Percentiles rank a stretch among this genome's conserved stretches.
Evolutionary conservation across 2,113 vertebrate species (phyloP).

Genomic region (Junco hyemalis): DNA sequence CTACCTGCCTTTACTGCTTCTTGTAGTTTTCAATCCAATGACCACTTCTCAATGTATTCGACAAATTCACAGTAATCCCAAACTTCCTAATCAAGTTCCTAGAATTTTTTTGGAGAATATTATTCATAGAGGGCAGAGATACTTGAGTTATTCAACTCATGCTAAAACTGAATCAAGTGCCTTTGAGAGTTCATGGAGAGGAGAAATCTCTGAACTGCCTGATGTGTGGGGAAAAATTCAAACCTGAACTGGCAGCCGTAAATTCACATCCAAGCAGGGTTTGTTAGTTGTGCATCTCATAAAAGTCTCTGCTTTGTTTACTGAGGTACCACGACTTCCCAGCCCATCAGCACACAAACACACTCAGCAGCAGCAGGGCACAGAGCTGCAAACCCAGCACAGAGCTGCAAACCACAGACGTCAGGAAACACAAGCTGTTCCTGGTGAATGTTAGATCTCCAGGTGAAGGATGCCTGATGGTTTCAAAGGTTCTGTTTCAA

Average conservation of each 20-base stretch:
- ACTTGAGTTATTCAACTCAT: not conserved
- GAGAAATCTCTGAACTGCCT: not conserved
- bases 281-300: not conserved
- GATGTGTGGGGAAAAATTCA: not conserved
- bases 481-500: not conserved
- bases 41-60: not conserved
- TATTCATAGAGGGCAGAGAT: not conserved
- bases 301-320: not conserved
- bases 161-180: not conserved
- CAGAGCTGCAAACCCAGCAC: not conserved
- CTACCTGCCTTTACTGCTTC: not conserved
- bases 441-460: not conserved
- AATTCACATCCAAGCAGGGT: not conserved
- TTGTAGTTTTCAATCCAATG: not conserved
- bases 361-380: not conserved
- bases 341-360: not conserved
- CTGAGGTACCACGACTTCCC: not conserved
- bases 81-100: not conserved
- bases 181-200: not conserved
- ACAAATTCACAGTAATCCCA: not conserved
- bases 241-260: not conserved
- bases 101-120: not conserved
- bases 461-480: not conserved
- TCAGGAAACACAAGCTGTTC: rapidly evolving
- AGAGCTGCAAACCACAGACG: not conserved